Evolutionary conservation across 2,888 invertebrate genomes (phyloP).

Genomic region (Himalopsyche tibetana): DNA sequence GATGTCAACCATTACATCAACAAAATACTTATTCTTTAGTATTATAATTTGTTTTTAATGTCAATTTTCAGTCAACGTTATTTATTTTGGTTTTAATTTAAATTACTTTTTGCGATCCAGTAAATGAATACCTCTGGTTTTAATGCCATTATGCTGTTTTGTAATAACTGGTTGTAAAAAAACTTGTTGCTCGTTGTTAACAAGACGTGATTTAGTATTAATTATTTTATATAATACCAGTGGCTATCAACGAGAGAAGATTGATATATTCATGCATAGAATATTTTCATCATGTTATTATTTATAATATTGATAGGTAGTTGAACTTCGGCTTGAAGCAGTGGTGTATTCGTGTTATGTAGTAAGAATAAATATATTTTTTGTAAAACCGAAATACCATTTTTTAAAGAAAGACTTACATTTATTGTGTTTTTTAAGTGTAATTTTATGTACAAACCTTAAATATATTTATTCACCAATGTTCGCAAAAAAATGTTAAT

Average conservation of each 20-base stretch:
- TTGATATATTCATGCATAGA: slow-evolving; percentile 6
- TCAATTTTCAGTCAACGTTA: no score
- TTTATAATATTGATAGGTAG: background rate
- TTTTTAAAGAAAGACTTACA: no score
- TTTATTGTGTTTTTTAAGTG: no score
- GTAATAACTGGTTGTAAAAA: slow-evolving; percentile 37
- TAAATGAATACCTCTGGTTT: background rate
- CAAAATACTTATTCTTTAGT: no score
- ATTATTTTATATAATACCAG: slow-evolving; percentile 31
- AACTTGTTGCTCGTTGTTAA: background rate
- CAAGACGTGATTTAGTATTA: background rate
- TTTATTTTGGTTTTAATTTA: no score
- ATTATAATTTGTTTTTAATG: no score
- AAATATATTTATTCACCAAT: no score
- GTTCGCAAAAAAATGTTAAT: no score
- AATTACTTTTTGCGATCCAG: background rate
- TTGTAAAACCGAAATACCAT: no score
- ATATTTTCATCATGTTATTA: slow-evolving; percentile 8
- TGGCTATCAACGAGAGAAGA: slow-evolving; percentile 17
- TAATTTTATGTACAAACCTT: no score
- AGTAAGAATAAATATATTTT: no score
- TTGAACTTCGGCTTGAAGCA: background rate
- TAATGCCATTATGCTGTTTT: background rate
- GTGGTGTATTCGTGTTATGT: background rate
- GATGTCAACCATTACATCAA: no score